These are phyloP conservation scores for Polia nebulosa DNA, from an alignment of 2,888 invertebrate genomes.

Conservation along the genomic window DNA sequence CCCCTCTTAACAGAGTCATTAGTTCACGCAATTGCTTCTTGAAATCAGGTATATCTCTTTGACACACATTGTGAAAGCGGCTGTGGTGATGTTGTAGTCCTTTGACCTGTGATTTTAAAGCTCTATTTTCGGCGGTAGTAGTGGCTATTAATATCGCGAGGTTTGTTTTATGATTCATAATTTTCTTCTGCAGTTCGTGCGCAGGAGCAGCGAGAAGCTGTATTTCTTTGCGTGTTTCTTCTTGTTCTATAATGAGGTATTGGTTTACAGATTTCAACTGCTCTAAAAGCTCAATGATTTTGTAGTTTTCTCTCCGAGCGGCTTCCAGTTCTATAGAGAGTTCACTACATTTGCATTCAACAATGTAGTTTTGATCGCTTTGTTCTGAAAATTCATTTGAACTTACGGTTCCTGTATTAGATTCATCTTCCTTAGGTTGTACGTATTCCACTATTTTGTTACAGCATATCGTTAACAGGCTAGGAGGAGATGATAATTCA, in stretches of 20 bases:
- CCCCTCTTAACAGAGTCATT: conserved; percentile 77
- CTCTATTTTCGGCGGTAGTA: conserved; percentile 86
- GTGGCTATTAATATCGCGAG: conserved; percentile 86
- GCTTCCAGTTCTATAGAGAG: conserved; percentile 65
- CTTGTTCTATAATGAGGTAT: conserved; percentile 76
- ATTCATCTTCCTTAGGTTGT: conserved; percentile 70
- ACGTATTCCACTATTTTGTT: conserved; percentile 78
- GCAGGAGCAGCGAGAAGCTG: conserved; percentile 77
- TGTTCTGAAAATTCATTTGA: conserved; percentile 59
- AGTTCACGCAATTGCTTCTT: conserved; percentile 82
- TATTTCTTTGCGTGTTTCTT: conserved; percentile 78
- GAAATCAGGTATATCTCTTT: conserved; percentile 84
- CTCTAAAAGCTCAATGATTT: conserved; percentile 68
- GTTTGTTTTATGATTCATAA: conserved; percentile 83
- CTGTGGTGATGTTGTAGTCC: conserved; percentile 84
- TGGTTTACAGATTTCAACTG: conserved; percentile 73
- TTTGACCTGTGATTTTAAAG: conserved; percentile 83
- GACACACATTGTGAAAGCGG: conserved; percentile 83
- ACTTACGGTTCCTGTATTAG: conserved; percentile 64
- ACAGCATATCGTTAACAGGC: conserved; percentile 82
- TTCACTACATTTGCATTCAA: conserved; percentile 69
- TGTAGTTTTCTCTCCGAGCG: conserved; percentile 72
- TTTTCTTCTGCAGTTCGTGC: conserved; percentile 83
- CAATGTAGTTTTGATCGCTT: conserved; percentile 50
- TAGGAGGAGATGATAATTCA: conserved; percentile 76